Evolutionary conservation across 2,888 invertebrate species (phyloP).

Genomic region (Spisula solida): DNA sequence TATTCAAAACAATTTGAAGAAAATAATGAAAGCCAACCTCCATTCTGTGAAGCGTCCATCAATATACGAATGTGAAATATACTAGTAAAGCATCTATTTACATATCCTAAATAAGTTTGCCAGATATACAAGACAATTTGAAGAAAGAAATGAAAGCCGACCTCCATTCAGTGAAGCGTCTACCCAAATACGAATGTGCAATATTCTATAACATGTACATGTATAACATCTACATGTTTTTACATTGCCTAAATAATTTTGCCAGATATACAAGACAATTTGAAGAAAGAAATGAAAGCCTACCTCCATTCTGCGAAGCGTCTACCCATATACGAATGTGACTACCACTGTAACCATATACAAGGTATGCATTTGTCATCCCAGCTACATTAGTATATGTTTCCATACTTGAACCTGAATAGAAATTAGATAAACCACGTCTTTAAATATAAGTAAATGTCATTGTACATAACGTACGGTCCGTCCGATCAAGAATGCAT

Average conservation of each 20-base stretch:
- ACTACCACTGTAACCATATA: not conserved
- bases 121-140: too few species aligned
- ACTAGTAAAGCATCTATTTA: too few species aligned
- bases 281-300: not conserved
- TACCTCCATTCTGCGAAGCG: conserved; percentile 7
- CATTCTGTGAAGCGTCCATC: conserved; percentile 9
- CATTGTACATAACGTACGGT: too few species aligned
- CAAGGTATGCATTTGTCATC: conserved; percentile 22
- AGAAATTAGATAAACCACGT: too few species aligned
- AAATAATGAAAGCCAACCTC: not conserved
- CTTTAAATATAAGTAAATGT: too few species aligned
- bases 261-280: too few species aligned
- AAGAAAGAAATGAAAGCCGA: not conserved
- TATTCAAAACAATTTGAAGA: too few species aligned
- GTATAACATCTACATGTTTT: too few species aligned
- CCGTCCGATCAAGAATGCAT: too few species aligned
- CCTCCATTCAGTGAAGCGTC: conserved; percentile 17
- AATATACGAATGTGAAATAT: not conserved
- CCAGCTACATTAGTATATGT: not conserved
- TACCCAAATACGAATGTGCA: conserved; percentile 5
- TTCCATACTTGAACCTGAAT: conserved; percentile 30
- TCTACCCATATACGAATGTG: conserved; percentile 18
- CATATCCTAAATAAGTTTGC: too few species aligned
- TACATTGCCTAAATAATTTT: too few species aligned
- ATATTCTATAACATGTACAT: too few species aligned